Conservation (phyloP, 1,140 invertebrate genomes). For the Drosophila suzukii region DNA sequence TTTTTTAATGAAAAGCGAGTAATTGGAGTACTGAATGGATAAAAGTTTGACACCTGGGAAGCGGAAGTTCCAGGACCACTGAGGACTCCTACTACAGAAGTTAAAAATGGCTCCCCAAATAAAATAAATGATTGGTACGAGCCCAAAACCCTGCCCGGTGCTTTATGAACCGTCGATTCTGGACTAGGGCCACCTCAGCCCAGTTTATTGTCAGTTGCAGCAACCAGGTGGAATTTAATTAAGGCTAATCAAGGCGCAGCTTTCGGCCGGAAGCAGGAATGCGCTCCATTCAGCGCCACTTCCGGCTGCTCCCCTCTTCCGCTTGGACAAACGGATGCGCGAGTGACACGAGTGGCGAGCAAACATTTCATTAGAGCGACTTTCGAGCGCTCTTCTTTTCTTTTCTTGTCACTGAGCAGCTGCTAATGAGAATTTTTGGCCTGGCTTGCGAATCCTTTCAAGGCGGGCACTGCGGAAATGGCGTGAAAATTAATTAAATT, state of each 20-base stretch:
- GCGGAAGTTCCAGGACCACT: not conserved
- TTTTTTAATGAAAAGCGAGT: no score
- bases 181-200: not conserved
- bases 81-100: no score
- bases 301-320: slow-evolving; percentile 21
- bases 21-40: no score
- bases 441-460: slow-evolving; percentile 71
- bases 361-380: slow-evolving; percentile 83
- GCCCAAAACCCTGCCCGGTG: not conserved
- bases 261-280: slow-evolving; percentile 59
- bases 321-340: slow-evolving; percentile 63
- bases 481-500: slow-evolving; percentile 83
- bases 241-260: slow-evolving; percentile 71
- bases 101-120: not conserved
- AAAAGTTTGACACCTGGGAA: no score
- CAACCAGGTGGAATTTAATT: slow-evolving; percentile 70
- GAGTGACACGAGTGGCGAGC: slow-evolving; percentile 79
- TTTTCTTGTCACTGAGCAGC: slow-evolving; percentile 49
- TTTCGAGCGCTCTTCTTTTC: slow-evolving; percentile 64
- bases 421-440: slow-evolving; percentile 80
- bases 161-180: slow-evolving; percentile 4
- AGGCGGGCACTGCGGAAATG: slow-evolving; percentile 64
- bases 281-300: slow-evolving; percentile 53
- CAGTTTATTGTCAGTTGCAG: slow-evolving; percentile 6
- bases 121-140: not conserved